Evolutionary conservation across 92 coral and sea anemone genomes (phyloP), one percentile per base, ranked within the genome.

Genomic region (Meandrina meandrites): DNA sequence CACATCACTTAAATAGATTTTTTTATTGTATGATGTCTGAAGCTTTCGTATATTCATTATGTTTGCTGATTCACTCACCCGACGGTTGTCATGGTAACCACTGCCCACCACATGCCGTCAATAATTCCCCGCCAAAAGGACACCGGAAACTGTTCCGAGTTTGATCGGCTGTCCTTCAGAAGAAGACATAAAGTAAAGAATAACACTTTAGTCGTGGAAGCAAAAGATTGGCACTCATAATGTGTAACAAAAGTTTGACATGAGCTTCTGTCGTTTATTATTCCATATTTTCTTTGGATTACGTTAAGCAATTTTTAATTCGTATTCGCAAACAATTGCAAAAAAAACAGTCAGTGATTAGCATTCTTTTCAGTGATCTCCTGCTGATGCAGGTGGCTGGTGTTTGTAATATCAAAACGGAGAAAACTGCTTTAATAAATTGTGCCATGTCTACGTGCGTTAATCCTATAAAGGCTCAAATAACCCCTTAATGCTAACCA

Each of bases 31-130:
- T 48, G 53, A 9, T 4, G 13, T 48, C 53, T 48, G 11, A 48
- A 48, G 9, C 53, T n/a, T n/a, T n/a, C n/a, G n/a, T n/a, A n/a
- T n/a, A n/a, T n/a, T n/a, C n/a, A n/a, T n/a, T n/a, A n/a, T n/a
- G n/a, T 22, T 60, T 22, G 34, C 14, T 66, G 5, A 27, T 13
- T 15, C 19, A 54, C 93, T 69, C 84, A 91, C 94, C 94, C 94
- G n/a, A 91, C 94, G 3, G 94, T 91, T 75, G 94, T 66, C 92
- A 91, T 85, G 78, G 94, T 91, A 75, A 89, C 94, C 19, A 91
- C 69, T 12, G 94, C 87, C 94, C 94, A 91, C 94, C 94, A 91
- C 37, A 91, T 76, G 64, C 94, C 94, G 36, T 91, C 94, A 13
- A 76, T n/a, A 57, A 80, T 79, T 57, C 94, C 94, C 27, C 92